Percentiles rank a stretch among this genome's conserved stretches.
These are phyloP conservation scores for Catostomus latipinnis DNA, from an alignment of 2,797 vertebrate genomes.

Conservation along the genomic window DNA sequence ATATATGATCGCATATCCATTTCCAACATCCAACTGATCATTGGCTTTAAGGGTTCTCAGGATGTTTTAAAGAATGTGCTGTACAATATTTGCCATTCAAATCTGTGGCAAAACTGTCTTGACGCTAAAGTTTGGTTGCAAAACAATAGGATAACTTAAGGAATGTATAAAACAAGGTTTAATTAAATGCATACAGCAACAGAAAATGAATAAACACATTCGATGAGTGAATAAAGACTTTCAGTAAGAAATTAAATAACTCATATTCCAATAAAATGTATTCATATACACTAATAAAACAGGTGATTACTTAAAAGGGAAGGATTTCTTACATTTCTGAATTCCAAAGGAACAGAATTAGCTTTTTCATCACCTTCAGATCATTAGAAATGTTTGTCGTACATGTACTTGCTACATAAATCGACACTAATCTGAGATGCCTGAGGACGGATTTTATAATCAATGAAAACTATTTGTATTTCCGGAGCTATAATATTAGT, in stretches of 20 bases:
- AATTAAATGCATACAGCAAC: neutral
- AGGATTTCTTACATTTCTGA: neutral
- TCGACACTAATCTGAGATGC: neutral
- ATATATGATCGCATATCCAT: neutral
- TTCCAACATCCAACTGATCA: neutral
- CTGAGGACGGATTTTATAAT: neutral
- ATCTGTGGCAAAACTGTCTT: constrained; percentile 4
- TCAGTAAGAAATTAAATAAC: too few relatives aligned
- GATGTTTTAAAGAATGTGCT: neutral
- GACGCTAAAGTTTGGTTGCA: neutral
- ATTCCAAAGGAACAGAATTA: neutral
- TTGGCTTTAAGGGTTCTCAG: constrained; percentile 3
- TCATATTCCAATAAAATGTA: too few relatives aligned
- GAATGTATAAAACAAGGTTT: neutral
- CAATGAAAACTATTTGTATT: neutral
- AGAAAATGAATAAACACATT: too few relatives aligned
- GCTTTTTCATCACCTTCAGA: neutral
- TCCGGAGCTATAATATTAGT: neutral
- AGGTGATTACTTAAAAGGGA: neutral
- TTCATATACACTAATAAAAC: neutral
- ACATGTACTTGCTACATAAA: neutral
- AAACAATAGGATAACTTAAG: neutral
- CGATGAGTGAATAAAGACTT: too few relatives aligned
- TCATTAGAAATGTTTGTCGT: neutral
- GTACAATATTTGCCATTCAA: too few relatives aligned